A percentile compares a stretch with the other conserved stretches of the same genome.
Conservation (phyloP, 2,888 invertebrate species). For the Bedellia somnulentella region DNA sequence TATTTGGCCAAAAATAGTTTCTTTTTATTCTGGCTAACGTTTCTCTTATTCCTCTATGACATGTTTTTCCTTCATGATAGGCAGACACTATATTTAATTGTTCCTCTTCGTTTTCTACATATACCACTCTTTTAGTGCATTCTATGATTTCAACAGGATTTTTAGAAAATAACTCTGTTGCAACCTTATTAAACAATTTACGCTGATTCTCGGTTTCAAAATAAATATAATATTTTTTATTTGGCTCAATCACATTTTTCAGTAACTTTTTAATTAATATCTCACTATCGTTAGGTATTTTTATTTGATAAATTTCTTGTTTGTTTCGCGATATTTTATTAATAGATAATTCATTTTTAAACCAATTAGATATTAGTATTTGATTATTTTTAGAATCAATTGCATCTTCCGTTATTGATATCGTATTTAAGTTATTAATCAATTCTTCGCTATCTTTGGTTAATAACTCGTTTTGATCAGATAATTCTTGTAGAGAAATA, state of each 20-base stretch:
- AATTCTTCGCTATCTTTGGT: too few species aligned
- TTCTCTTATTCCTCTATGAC: slow-evolving; percentile 6
- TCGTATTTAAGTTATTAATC: too few species aligned
- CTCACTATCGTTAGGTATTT: not conserved
- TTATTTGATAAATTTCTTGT: too few species aligned
- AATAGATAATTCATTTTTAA: slow-evolving; percentile 1
- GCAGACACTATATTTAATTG: not conserved
- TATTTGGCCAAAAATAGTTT: slow-evolving; percentile 5
- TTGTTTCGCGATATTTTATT: too few species aligned
- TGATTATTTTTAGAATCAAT: not conserved
- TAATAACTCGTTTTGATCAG: too few species aligned
- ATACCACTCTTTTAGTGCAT: not conserved
- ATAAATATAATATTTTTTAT: not conserved
- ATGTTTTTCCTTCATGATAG: slow-evolving; percentile 7
- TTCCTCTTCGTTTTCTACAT: not conserved
- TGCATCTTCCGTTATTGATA: too few species aligned
- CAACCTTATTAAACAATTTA: not conserved
- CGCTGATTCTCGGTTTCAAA: not conserved
- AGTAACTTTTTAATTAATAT: slow-evolving; percentile 1
- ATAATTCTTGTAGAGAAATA: too few species aligned
- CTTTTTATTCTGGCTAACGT: slow-evolving; percentile 1
- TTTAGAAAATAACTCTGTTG: not conserved
- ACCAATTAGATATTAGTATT: not conserved
- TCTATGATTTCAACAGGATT: slow-evolving; percentile 1
- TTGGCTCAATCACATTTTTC: not conserved